Conservation (phyloP, 2,888 invertebrate genomes). For the Hedychridium roseum region DNA sequence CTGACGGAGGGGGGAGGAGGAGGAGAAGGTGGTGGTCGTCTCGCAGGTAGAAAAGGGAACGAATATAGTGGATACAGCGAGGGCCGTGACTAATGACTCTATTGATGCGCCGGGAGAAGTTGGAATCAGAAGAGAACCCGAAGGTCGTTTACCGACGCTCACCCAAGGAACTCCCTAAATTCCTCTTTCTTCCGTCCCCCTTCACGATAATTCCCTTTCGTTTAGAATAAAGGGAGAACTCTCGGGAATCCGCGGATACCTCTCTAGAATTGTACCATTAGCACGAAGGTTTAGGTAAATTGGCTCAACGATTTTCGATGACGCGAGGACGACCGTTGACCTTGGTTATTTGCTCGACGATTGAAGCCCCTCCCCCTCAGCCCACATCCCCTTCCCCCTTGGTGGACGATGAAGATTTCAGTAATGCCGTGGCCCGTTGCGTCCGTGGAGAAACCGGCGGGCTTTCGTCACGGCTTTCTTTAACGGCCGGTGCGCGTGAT, state of each 20-base stretch:
- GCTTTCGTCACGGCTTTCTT: constrained; percentile 51
- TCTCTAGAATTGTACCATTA: no score
- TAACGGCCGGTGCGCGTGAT: constrained; percentile 50
- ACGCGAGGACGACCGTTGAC: no score
- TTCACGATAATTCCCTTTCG: no score
- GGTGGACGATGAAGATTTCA: constrained; percentile 52
- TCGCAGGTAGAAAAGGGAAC: constrained; percentile 37
- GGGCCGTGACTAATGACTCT: constrained; percentile 57
- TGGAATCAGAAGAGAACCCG: constrained; percentile 34
- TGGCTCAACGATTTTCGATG: no score
- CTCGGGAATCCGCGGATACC: no score
- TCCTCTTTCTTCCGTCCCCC: constrained; percentile 2
- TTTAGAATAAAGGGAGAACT: no score
- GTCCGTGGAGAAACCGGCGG: constrained; percentile 29
- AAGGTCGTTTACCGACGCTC: constrained; percentile 44
- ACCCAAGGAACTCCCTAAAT: constrained; percentile 1
- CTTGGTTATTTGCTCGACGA: no score
- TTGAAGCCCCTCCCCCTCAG: no score
- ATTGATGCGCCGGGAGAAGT: constrained; percentile 46
- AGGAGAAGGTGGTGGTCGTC: constrained; percentile 10
- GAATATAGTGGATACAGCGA: constrained; percentile 48
- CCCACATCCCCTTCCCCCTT: no score
- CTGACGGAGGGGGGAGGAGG: background rate
- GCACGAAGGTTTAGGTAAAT: no score
- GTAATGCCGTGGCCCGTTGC: constrained; percentile 33